Base-by-base conservation (phyloP, 2,113 vertebrate genomes). In the Kryptolebias marmoratus region DNA sequence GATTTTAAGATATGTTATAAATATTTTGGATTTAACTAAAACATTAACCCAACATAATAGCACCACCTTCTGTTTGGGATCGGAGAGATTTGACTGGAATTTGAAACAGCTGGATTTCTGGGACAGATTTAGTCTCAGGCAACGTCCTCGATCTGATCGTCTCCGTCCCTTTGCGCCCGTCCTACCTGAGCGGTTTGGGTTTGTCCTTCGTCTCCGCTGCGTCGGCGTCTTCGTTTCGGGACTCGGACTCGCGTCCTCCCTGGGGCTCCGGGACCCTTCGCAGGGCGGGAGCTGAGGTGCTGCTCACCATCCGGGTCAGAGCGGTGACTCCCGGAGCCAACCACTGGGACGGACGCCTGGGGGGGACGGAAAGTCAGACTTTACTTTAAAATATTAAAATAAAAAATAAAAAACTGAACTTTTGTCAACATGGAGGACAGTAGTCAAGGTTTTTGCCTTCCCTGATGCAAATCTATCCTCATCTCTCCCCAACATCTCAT, bases 261-360 rank as follows among this genome's bases (percentile, higher is more conserved):
- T 66, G 73, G 15, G 44, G 58, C 71, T 87, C 82, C 1, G 73
- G 45, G 47, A 69, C 71, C 75, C 75, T 88, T 52, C 70, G 88
- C 11, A 88, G 75, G 27, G 75, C 64, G 1, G 90, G 84, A 18
- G 57, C 66, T 28, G 90, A 88, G 90, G 80, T 1, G 91, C 14
- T 18, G 82, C 72, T 89, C 49, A 53, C 89, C 87, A 94, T 86
- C 14, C 92, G 84, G 2, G 94, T 92, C 82, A 96, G 71, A 28
- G 93, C 89, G 0, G 88, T 94, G 1, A 95, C 88, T 0, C 94
- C 86, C 2, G 96, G 96, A 36, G 95, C 84, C 58, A 99, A 87
- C 97, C 97, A 99, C 83, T 95, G 95, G 1, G 97, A 98, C 0
- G 97, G 97, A 57, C 95, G 95, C 77, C 97, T 79, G 53, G 15